Percentiles rank a stretch among this genome's conserved stretches.
Conservation (phyloP, 1,140 invertebrate genomes). For the Drosophila bipectinata region DNA sequence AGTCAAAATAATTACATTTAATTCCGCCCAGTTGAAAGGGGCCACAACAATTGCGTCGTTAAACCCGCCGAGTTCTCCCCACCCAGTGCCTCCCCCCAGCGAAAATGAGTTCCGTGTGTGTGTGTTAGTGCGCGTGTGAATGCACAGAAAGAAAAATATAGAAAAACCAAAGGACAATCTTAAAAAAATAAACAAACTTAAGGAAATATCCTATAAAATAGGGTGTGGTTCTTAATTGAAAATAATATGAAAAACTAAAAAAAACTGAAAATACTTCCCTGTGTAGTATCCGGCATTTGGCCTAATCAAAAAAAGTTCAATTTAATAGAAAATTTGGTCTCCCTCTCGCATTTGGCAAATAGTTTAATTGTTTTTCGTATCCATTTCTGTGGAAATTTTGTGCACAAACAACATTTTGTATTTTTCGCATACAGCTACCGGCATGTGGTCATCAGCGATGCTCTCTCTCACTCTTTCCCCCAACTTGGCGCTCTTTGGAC, state of each 20-base stretch:
- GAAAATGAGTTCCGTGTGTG: constrained; percentile 30
- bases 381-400: constrained; percentile 37
- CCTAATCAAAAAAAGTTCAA: constrained; percentile 46
- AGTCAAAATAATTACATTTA: constrained; percentile 34
- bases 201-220: too few relatives aligned
- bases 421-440: constrained; percentile 65
- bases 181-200: not conserved
- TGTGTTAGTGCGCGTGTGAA: constrained; percentile 17
- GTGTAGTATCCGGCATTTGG: constrained; percentile 17
- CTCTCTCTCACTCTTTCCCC: constrained; percentile 16
- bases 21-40: constrained; percentile 21
- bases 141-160: not conserved
- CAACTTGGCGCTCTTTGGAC: constrained; percentile 10
- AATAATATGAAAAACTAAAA: not conserved
- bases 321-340: constrained; percentile 25
- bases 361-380: constrained; percentile 13
- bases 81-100: constrained; percentile 9
- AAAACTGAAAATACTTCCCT: not conserved
- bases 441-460: constrained; percentile 56
- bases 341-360: constrained; percentile 3
- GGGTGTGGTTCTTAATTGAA: too few relatives aligned
- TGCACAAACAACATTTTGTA: constrained; percentile 11
- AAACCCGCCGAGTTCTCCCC: constrained; percentile 19
- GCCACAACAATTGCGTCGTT: constrained; percentile 58
- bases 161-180: not conserved